Conservation (phyloP, 2,797 vertebrate species). For the Malacoctenus gilli region DNA sequence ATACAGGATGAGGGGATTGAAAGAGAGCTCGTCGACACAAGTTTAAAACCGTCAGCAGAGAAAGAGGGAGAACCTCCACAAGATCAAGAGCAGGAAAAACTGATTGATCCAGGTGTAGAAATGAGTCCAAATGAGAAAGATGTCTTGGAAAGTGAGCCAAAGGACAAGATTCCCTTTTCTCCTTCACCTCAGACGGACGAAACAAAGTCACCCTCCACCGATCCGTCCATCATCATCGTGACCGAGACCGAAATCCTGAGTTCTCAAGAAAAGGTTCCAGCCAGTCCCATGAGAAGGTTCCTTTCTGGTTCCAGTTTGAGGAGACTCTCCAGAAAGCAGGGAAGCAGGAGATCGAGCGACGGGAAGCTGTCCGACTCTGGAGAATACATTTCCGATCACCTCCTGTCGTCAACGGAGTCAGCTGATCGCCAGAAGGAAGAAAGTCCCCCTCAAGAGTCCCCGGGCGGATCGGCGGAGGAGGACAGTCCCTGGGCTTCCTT, state of each 20-base stretch:
- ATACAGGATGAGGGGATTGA: conserved; percentile 75
- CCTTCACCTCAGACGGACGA: conserved; percentile 35
- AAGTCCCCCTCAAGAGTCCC: conserved; percentile 77
- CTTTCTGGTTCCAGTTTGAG: conserved; percentile 85
- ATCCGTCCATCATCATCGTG: conserved; percentile 34
- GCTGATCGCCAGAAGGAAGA: conserved; percentile 80
- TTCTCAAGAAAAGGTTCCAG: conserved; percentile 86
- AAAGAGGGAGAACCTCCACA: conserved; percentile 41
- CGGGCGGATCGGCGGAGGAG: conserved; percentile 80
- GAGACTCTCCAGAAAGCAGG: conserved; percentile 87
- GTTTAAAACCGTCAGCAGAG: conserved; percentile 41
- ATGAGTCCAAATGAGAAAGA: conserved; percentile 44
- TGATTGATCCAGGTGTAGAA: conserved; percentile 48
- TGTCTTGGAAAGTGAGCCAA: conserved; percentile 32
- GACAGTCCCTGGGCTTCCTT: conserved; percentile 90
- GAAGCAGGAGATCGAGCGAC: conserved; percentile 81
- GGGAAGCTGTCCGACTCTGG: conserved; percentile 72
- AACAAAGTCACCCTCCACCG: conserved; percentile 58
- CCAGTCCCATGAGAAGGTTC: conserved; percentile 90
- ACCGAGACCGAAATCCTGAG: conserved; percentile 79
- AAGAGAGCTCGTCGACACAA: conserved; percentile 51
- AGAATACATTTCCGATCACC: conserved; percentile 71
- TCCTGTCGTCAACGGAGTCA: conserved; percentile 74
- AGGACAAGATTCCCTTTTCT: conserved; percentile 25
- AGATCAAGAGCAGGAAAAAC: conserved; percentile 31